Base-by-base conservation (phyloP, 2,888 invertebrate genomes). In the Empis stercorea region DNA sequence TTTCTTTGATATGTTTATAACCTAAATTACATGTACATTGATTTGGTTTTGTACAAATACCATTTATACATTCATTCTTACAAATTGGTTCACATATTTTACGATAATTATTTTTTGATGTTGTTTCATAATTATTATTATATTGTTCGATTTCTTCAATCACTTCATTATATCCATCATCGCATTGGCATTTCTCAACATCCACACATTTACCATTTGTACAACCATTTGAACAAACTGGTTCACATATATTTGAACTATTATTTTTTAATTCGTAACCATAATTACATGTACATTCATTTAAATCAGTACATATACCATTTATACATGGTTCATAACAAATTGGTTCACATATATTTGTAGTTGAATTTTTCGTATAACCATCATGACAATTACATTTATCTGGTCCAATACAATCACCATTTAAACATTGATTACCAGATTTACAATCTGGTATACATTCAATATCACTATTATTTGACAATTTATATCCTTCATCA, bases 341-440 rank as follows among this genome's bases (percentile, higher is more conserved):
- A 45, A 66, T 61, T 2, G 73, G 68, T 6, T 61, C 57, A 49
- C 72, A 72, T 30, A 51, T 54, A 6, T 27, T 7, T 13, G 13
- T 34, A 5, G 2, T n/a, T 13, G 2, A 5, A 34, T n/a, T n/a
- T 34, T 34, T 34, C 13, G 2, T 13, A 30, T 62, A 66, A 39
- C 78, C 79, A 3, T 64, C 55, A 14, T 70, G 62, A 56, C 82
- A 82, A 10, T 63, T 66, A 59, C 82, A 82, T 1, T 70, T 62
- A 45, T 75, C 72, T 1, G 76, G 75, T 3, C 68, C 71, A 4
- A 73, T 68, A 57, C 81, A 81, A 30, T 69, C 57, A 0, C 71
- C 72, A 50, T 74, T 65, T 2, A 52, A 51, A 51, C 75, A 75
- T 9, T 58, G 54, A 27, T 57, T 56, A 7, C 23, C 54, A 2